A percentile compares a stretch with the other conserved stretches of the same genome.
Evolutionary conservation across 2,888 invertebrate genomes (phyloP).

Genomic region (Carcina quercana): DNA sequence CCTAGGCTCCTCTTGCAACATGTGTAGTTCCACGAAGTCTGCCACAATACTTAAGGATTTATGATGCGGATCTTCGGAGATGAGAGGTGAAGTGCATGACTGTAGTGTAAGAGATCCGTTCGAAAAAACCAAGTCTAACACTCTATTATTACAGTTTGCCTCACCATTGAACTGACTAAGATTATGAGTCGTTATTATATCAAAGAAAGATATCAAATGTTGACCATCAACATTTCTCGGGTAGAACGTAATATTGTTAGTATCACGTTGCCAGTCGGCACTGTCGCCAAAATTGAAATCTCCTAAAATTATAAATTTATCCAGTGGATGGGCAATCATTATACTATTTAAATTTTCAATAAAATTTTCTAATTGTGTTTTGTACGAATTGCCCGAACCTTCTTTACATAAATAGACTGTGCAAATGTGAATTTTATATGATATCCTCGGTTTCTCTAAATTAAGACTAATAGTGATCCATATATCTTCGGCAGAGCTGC

Average conservation of each 20-base stretch:
- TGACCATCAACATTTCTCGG: too few relatives aligned
- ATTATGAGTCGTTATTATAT: slow-evolving; percentile 15
- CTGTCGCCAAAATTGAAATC: slow-evolving; percentile 2
- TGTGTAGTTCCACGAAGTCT: neutral
- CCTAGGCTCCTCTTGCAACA: neutral
- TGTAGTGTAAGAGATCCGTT: slow-evolving; percentile 3
- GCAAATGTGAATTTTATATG: slow-evolving; percentile 3
- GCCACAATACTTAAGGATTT: slow-evolving; percentile 5
- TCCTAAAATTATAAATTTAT: slow-evolving; percentile 6
- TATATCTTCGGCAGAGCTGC: slow-evolving; percentile 2
- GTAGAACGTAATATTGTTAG: too few relatives aligned
- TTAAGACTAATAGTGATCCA: too few relatives aligned
- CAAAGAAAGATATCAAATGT: too few relatives aligned
- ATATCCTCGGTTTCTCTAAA: neutral
- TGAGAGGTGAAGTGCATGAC: slow-evolving; percentile 1
- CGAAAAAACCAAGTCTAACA: slow-evolving; percentile 12
- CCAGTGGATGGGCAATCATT: neutral
- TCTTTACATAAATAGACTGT: slow-evolving; percentile 1
- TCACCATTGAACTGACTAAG: neutral
- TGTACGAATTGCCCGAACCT: neutral
- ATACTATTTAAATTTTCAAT: neutral
- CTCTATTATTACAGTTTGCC: neutral
- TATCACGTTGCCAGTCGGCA: neutral
- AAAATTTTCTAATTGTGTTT: slow-evolving; percentile 1
- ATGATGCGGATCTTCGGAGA: slow-evolving; percentile 9